phyloP scores from a whole-genome alignment of 37 sponge, comb jelly and placozoan genomes.

The Chondrosia reniformis region DNA sequence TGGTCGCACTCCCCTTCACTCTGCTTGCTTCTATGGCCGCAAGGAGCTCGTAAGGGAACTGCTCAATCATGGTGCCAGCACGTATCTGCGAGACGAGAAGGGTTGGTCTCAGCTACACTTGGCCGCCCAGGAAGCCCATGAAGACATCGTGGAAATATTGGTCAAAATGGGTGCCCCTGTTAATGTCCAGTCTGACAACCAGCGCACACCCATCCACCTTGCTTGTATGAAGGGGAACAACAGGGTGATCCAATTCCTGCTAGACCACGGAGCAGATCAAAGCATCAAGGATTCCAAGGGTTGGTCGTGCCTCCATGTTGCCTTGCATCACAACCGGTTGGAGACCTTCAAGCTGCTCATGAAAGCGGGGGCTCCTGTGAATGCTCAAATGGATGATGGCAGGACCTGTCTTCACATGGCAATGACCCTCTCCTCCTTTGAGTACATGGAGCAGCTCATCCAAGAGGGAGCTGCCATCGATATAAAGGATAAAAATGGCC shows the following conservation, averaged over 20 bases:
- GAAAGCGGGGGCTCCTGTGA: conserved; percentile 34
- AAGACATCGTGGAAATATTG: conserved; percentile 53
- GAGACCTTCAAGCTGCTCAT: conserved; percentile 45
- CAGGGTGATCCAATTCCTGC: conserved; percentile 47
- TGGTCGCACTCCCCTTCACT: conserved; percentile 71
- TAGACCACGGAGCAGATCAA: conserved; percentile 38
- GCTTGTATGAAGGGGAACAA: conserved; percentile 74
- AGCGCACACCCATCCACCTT: conserved; percentile 58
- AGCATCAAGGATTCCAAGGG: conserved; percentile 56
- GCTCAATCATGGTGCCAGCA: conserved; percentile 39
- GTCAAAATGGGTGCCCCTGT: conserved; percentile 44
- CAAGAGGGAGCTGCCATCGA: conserved; percentile 33
- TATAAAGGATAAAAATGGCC: conserved; percentile 49
- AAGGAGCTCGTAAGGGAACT: conserved; percentile 44
- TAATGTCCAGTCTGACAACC: conserved; percentile 68
- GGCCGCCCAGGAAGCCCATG: conserved; percentile 61
- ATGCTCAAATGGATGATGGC: conserved; percentile 55
- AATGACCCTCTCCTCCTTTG: conserved; percentile 22
- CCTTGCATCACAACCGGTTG: conserved; percentile 58
- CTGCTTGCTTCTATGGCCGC: conserved; percentile 60
- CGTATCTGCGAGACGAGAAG: conserved; percentile 60
- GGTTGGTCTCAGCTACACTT: conserved; percentile 84
- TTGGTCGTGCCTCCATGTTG: conserved; percentile 69
- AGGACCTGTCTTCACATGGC: conserved; percentile 67
- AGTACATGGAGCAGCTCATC: conserved; percentile 28